Evolutionary conservation across 2,113 vertebrate species (phyloP), one percentile per base, ranked within the genome.

Genomic region (Stomatorhinus ivindoensis): DNA sequence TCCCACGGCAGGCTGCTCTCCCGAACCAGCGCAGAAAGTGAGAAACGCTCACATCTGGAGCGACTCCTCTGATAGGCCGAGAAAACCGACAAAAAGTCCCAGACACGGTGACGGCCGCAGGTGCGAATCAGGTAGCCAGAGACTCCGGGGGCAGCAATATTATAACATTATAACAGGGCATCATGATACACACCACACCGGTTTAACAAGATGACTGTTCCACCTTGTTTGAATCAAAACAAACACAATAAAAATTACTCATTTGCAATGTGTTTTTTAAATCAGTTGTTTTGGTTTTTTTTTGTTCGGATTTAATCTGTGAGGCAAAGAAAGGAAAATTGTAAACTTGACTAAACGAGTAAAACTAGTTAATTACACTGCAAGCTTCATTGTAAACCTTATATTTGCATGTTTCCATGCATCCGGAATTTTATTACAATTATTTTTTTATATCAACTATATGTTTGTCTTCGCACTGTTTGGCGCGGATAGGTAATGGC

Each of bases 111-210:
- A 92, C 91, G 92, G 92, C 91, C 91, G 93, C 94, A 95, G 94
- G 94, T 95, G 94, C 91, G 83, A 91, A 83, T 92, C 94, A 94
- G 94, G 69, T 88, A 73, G 42, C 89, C 13, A 35, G 13, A 44
- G 76, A 27, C 80, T n/a, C 21, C 13, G 50, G 44, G 10, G 39
- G 3, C 48, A 84, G 17, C 35, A 24, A 42, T 39, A 19, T 80
- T 42, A 80, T 42, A 80, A 2, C 73, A 80, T 80, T 15, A 80
- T 80, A 15, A 17, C 31, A 76, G 13, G 5, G 39, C 8, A 80
- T 35, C 35, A 80, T 42, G 35, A 35, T 80, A 42, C 73, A 31
- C 61, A 27, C 11, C 3, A 69, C 73, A 80, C 3, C 31, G 31
- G 73, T 7, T 80, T 42, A 31, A 76, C 39, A 76, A 76, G 15